Evolutionary conservation across 2,113 vertebrate species (phyloP).

Genomic region (Oncorhynchus tshawytscha): DNA sequence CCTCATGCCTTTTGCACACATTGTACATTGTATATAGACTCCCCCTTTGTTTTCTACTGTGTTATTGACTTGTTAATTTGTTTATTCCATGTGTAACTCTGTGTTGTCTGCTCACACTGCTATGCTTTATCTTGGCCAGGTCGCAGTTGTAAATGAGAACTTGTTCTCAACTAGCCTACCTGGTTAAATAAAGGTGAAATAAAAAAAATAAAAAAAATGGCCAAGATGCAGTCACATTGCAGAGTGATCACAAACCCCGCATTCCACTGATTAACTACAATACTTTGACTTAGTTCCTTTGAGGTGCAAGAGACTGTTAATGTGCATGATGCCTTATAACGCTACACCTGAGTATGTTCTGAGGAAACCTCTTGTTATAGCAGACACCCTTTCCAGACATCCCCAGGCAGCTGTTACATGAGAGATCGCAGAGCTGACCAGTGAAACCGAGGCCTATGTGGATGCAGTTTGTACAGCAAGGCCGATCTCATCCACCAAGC

Average conservation of each 20-base stretch:
- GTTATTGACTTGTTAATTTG: too few relatives aligned
- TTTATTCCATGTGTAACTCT: too few relatives aligned
- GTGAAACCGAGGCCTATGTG: not conserved
- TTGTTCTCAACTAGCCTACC: too few relatives aligned
- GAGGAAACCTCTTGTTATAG: slow-evolving; percentile 2
- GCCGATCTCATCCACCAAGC: not conserved
- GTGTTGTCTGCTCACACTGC: too few relatives aligned
- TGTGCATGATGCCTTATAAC: slow-evolving; percentile 25
- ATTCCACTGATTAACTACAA: slow-evolving; percentile 12
- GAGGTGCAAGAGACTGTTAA: slow-evolving; percentile 21
- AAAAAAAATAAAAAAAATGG: too few relatives aligned
- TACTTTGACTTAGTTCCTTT: slow-evolving; percentile 19
- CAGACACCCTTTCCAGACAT: slow-evolving; percentile 11
- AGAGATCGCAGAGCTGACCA: slow-evolving; percentile 3
- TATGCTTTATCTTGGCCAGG: too few relatives aligned
- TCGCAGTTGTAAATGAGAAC: too few relatives aligned
- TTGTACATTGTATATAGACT: too few relatives aligned
- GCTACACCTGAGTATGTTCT: slow-evolving; percentile 6
- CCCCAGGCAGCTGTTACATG: not conserved
- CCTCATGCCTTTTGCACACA: too few relatives aligned
- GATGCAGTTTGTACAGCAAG: not conserved
- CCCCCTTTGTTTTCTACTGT: too few relatives aligned
- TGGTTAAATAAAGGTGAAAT: too few relatives aligned
- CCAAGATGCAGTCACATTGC: slow-evolving; percentile 2
- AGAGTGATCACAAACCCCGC: slow-evolving; percentile 21